Evolutionary conservation across 2,113 vertebrate genomes (phyloP), one percentile per base, ranked within the genome.

Genomic region (Mirza zaza): DNA sequence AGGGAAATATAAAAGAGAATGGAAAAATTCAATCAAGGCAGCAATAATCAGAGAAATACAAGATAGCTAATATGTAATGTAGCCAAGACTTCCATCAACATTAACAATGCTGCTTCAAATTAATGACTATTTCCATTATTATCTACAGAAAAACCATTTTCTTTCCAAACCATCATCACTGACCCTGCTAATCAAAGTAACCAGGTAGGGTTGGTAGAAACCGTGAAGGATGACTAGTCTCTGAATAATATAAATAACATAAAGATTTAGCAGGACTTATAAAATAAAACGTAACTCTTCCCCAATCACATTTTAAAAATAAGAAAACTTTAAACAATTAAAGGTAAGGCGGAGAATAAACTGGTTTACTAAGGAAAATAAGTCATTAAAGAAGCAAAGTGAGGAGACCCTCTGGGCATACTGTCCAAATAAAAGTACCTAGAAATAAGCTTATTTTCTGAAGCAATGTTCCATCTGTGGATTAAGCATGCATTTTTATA

Each of bases 61-160:
- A 14, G 50, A 39, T 3, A 36, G 8, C 20, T 34, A 68, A 21
- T 50, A 65, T 91, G 21, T 67, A 81, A 81, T 29, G n/a, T 11
- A 76, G 27, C 20, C 57, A 87, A 55, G 3, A 85, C 6, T 52
- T 89, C 15, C 75, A 71, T 50, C 81, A 93, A 89, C 18, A 95
- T 81, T 85, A 89, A 85, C 18, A 95, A 90, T 48, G 34, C 23
- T 68, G 52, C n/a, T 92, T 57, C 45, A 81, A 95, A 97, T n/a
- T 57, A 50, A 79, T 45, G 17, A 90, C 21, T 61, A 10, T 50
- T 88, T 21, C 80, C n/a, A 79, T 79, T 71, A 95, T 76, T 84
- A 80, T 57, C 21, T 76, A 91, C 15, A 83, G 29, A 93, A 94
- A 83, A 36, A 34, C 36, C n/a, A 57, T n/a, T 84, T 89, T 55